phyloP scores from a whole-genome alignment of 2,888 invertebrate species.

The Encarsia formosa region DNA sequence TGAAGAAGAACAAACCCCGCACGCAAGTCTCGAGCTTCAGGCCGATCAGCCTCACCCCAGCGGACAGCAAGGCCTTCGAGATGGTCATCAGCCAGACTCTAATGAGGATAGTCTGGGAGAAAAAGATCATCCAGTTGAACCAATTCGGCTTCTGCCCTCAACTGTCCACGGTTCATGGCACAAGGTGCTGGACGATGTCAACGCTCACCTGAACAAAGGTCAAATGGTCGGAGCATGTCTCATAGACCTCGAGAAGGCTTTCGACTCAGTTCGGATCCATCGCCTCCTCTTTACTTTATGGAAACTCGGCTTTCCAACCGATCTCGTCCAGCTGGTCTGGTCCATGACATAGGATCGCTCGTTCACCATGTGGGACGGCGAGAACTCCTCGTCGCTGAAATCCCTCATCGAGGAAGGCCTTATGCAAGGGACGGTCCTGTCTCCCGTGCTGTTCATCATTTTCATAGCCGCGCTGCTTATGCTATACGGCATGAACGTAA shows the following conservation, averaged over 20 bases:
- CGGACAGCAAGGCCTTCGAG: conserved; percentile 32
- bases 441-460: conserved; percentile 28
- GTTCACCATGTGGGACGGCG: not conserved
- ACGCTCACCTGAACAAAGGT: not conserved
- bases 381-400: not conserved
- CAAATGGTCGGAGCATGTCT: conserved; percentile 14
- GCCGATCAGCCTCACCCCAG: conserved; percentile 30
- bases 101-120: not conserved
- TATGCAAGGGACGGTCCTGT: conserved; percentile 27
- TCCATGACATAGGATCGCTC: conserved; percentile 12
- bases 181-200: conserved; percentile 11
- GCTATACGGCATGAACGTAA: conserved; percentile 19
- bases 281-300: conserved; percentile 18
- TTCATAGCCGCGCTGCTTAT: conserved; percentile 21
- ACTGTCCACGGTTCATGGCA: conserved; percentile 26
- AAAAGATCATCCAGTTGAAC: conserved; percentile 18
- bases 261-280: conserved; percentile 19
- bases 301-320: conserved; percentile 12
- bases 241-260: conserved; percentile 21
- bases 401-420: conserved; percentile 19
- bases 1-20: conserved; percentile 11
- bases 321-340: conserved; percentile 10
- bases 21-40: conserved; percentile 26
- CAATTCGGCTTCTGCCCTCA: conserved; percentile 27
- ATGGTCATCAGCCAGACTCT: conserved; percentile 17